These are phyloP conservation scores for Champsocephalus esox DNA, from an alignment of 2,797 vertebrate genomes.

Conservation along the genomic window DNA sequence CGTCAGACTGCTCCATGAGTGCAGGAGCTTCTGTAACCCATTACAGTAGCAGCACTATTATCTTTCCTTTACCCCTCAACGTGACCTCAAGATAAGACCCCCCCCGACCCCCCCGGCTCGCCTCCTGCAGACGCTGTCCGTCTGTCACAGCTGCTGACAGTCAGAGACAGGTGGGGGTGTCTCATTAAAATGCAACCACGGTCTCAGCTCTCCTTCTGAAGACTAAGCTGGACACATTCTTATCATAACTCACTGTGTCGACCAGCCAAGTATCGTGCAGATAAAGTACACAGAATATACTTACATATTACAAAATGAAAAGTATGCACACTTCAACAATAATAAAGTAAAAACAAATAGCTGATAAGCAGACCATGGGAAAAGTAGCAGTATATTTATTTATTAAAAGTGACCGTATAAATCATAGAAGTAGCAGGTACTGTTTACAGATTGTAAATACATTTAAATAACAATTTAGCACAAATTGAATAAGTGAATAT, in stretches of 20 bases:
- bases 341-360: no score
- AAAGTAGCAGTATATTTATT: no score
- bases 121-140: constrained; percentile 19
- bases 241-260: constrained; percentile 6
- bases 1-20: constrained; percentile 4
- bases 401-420: no score
- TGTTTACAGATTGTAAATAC: no score
- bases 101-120: background rate
- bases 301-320: no score
- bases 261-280: no score
- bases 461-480: no score
- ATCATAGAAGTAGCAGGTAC: no score
- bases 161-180: constrained; percentile 61
- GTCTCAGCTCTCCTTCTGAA: constrained; percentile 13
- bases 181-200: constrained; percentile 53
- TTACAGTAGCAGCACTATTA: constrained; percentile 45
- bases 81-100: constrained; percentile 59
- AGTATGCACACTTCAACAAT: no score
- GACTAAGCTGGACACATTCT: constrained; percentile 5
- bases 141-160: constrained; percentile 54
- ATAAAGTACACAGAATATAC: no score
- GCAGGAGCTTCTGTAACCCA: constrained; percentile 20
- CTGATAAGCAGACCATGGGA: no score
- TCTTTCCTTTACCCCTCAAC: constrained; percentile 53
- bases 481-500: no score